Evolutionary conservation across 2,113 vertebrate species (phyloP).

Genomic region (Salminus brasiliensis): DNA sequence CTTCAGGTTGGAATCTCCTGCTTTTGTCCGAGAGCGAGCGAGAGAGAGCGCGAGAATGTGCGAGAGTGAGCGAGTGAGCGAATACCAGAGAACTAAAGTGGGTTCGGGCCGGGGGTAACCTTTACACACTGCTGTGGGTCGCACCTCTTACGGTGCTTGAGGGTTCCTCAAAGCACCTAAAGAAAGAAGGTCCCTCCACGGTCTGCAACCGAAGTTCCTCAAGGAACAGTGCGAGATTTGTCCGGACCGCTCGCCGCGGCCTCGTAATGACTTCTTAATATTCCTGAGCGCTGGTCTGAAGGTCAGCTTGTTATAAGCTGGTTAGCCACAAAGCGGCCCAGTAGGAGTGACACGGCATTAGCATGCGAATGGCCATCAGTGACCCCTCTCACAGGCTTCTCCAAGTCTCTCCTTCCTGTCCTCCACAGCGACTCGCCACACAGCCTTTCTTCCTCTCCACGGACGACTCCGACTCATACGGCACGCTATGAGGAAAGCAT

Average conservation of each 20-base stretch:
- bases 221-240: too few relatives aligned
- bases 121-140: conserved; percentile 18
- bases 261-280: not conserved
- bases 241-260: not conserved
- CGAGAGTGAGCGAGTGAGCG: not conserved
- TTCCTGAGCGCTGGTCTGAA: not conserved
- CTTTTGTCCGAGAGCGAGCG: not conserved
- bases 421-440: not conserved
- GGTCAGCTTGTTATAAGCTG: not conserved
- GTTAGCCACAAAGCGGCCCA: not conserved
- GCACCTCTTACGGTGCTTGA: conserved; percentile 7
- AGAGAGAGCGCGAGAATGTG: not conserved
- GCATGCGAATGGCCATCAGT: not conserved
- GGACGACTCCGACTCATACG: not conserved
- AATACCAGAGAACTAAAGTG: not conserved
- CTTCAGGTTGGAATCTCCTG: conserved; percentile 32
- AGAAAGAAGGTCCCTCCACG: too few relatives aligned
- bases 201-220: too few relatives aligned
- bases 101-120: conserved; percentile 27
- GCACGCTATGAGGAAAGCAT: not conserved
- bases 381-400: not conserved
- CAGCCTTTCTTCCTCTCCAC: not conserved
- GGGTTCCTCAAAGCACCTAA: conserved; percentile 7
- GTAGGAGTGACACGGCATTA: not conserved
- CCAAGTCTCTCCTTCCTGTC: not conserved